Evolutionary conservation across 2,113 vertebrate genomes (phyloP).

Genomic region (Acrocephalus kingi): DNA sequence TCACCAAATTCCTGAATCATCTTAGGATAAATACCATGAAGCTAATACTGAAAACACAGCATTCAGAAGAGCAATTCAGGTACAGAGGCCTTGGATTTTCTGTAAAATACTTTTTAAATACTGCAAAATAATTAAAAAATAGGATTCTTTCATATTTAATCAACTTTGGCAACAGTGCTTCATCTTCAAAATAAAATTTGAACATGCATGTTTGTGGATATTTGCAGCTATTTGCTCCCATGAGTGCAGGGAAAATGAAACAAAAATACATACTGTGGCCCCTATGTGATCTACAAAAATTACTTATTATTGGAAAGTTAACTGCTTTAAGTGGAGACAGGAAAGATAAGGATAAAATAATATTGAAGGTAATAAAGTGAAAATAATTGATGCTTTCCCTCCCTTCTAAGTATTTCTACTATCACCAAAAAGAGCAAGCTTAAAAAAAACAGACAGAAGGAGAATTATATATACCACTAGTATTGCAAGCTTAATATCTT

Average conservation of each 20-base stretch:
- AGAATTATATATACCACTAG: background rate
- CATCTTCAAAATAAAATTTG: background rate
- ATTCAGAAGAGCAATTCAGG: background rate
- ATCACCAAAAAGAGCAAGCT: conserved; percentile 11
- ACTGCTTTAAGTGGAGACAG: background rate
- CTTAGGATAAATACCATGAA: background rate
- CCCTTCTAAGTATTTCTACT: conserved; percentile 35
- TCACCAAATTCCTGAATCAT: background rate
- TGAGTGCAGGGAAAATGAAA: background rate
- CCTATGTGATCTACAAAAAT: background rate
- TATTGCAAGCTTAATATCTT: background rate
- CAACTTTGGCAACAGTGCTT: background rate
- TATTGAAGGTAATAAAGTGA: background rate
- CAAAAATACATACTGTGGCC: background rate
- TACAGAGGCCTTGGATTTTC: background rate
- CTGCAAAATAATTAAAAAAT: background rate
- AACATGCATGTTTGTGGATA: background rate
- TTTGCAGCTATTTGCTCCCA: background rate
- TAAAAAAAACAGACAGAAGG: background rate
- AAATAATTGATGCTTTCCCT: background rate
- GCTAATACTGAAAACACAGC: background rate
- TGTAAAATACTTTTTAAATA: background rate
- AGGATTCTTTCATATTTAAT: background rate
- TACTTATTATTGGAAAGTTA: background rate
- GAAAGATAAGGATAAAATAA: background rate